A percentile compares a stretch with the other conserved stretches of the same genome.
Evolutionary conservation across 1,140 invertebrate species (phyloP).

Genomic region (Temnothorax curvispinosus): DNA sequence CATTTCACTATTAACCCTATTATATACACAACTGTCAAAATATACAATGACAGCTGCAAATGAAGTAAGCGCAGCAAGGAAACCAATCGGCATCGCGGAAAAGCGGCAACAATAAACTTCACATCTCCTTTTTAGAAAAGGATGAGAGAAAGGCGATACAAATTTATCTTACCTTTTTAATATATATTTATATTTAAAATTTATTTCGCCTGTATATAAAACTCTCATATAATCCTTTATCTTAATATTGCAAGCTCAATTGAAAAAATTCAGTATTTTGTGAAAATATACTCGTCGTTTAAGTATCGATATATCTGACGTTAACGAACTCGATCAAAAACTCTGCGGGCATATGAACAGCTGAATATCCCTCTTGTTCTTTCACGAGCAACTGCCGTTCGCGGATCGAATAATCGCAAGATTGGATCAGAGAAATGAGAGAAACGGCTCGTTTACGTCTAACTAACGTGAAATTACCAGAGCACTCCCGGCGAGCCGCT

Average conservation of each 20-base stretch:
- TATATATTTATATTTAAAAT: neutral
- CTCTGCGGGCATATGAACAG: constrained; percentile 3
- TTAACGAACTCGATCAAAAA: constrained; percentile 57
- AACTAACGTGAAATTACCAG: constrained; percentile 74
- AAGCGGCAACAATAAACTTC: too few species aligned
- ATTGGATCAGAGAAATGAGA: constrained; percentile 61
- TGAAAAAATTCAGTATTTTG: neutral
- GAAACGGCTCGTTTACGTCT: constrained; percentile 72
- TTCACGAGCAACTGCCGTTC: constrained; percentile 1
- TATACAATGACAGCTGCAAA: too few species aligned
- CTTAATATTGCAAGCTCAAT: neutral
- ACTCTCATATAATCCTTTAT: neutral
- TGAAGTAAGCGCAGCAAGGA: too few species aligned
- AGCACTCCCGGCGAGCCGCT: constrained; percentile 48
- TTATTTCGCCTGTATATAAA: neutral
- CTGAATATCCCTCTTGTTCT: constrained; percentile 27
- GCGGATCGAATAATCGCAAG: constrained; percentile 58
- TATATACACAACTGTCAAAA: too few species aligned
- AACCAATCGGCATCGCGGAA: too few species aligned
- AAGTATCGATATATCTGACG: neutral
- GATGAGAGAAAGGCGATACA: neutral
- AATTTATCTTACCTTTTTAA: neutral
- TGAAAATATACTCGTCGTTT: neutral
- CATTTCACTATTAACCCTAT: too few species aligned
- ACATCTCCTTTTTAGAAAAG: too few species aligned